Evolutionary conservation across 2,797 vertebrate genomes (phyloP).

Genomic region (Channa striata): DNA sequence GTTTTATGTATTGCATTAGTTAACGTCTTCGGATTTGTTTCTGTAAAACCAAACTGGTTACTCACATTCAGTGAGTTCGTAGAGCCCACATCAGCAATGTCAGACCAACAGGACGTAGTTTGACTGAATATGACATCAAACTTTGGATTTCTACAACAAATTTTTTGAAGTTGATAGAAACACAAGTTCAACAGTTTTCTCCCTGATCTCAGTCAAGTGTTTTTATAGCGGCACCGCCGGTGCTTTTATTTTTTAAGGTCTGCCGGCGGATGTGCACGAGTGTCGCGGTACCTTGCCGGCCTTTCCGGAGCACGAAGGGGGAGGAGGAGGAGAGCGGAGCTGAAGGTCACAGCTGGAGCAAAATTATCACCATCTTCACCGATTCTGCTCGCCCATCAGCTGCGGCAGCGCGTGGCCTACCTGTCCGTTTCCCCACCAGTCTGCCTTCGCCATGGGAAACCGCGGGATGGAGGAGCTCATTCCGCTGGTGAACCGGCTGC

Average conservation of each 20-base stretch:
- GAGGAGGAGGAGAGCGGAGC: constrained; percentile 49
- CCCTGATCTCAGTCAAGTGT: no score
- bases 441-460: constrained; percentile 88
- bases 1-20: no score
- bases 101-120: no score
- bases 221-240: background rate
- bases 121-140: no score
- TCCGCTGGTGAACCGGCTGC: constrained; percentile 92
- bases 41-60: no score
- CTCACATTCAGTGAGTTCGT: no score
- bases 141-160: no score
- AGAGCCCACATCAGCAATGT: no score
- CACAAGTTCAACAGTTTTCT: no score
- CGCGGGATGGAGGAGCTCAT: constrained; percentile 96
- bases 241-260: constrained; percentile 59
- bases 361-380: constrained; percentile 14
- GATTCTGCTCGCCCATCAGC: background rate
- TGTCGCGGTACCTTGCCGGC: background rate
- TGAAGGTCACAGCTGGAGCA: constrained; percentile 70
- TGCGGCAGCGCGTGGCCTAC: background rate
- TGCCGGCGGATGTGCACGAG: constrained; percentile 12
- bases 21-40: no score
- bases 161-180: no score
- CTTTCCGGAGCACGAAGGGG: constrained; percentile 19
- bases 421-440: background rate